These are phyloP conservation scores for Latheticus oryzae DNA, from an alignment of 2,888 invertebrate species.

Conservation along the genomic window DNA sequence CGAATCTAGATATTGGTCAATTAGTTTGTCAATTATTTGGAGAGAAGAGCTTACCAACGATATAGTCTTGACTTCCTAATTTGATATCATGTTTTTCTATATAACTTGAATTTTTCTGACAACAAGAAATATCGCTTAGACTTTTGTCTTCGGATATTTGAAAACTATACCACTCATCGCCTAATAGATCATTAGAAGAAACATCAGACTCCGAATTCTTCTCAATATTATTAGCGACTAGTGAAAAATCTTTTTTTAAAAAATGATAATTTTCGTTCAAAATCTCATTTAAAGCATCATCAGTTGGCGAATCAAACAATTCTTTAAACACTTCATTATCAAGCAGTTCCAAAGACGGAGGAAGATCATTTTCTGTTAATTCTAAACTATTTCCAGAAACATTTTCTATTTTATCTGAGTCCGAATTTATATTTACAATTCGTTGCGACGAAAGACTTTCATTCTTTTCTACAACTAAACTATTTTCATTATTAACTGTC, in stretches of 20 bases:
- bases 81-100: neutral
- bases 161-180: slow-evolving; percentile 22
- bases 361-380: slow-evolving; percentile 15
- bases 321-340: slow-evolving; percentile 12
- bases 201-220: neutral
- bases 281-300: slow-evolving; percentile 25
- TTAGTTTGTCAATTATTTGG: slow-evolving; percentile 6
- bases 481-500: slow-evolving; percentile 37
- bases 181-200: neutral
- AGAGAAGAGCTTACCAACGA: slow-evolving; percentile 25
- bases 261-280: slow-evolving; percentile 35
- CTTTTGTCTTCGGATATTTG: neutral
- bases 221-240: too few species aligned
- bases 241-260: slow-evolving; percentile 36
- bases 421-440: too few species aligned
- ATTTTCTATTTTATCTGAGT: neutral
- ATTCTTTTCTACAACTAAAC: too few species aligned
- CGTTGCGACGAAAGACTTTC: too few species aligned
- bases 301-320: slow-evolving; percentile 17
- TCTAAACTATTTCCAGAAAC: neutral
- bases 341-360: slow-evolving; percentile 11
- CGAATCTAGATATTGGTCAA: slow-evolving; percentile 29
- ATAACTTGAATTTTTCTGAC: neutral
- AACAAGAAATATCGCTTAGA: slow-evolving; percentile 18
- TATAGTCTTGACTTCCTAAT: slow-evolving; percentile 14